A percentile compares a stretch with the other conserved stretches of the same genome.
phyloP scores from a whole-genome alignment of 2,797 vertebrate species.

The Acrossocheilus wenchowensis region DNA sequence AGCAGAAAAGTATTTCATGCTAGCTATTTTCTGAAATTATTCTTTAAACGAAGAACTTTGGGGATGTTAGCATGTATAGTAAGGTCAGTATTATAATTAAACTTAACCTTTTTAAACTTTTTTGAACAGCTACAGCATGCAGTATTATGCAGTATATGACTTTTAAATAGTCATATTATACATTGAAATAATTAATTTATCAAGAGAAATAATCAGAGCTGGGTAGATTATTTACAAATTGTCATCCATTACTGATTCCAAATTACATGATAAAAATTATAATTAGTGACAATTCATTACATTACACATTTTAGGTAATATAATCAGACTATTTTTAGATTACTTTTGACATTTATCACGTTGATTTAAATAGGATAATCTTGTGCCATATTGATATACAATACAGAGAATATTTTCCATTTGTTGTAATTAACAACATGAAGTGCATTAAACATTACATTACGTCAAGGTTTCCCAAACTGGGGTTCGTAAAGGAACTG shows the following conservation, averaged over 20 bases:
- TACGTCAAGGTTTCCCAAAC: not conserved
- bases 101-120: too few species aligned
- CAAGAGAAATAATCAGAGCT: not conserved
- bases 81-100: not conserved
- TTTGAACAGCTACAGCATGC: not conserved
- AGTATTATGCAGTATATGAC: not conserved
- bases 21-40: conserved; percentile 3
- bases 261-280: not conserved
- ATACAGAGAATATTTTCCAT: not conserved
- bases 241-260: not conserved
- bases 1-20: not conserved
- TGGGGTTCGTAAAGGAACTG: not conserved
- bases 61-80: not conserved
- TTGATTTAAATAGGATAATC: not conserved
- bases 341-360: not conserved
- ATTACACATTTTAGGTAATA: not conserved
- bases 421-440: not conserved
- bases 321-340: not conserved
- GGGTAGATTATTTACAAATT: not conserved
- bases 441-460: not conserved
- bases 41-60: not conserved
- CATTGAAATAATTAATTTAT: not conserved
- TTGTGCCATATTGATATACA: not conserved
- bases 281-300: too few species aligned
- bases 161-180: not conserved